A percentile compares a stretch with the other conserved stretches of the same genome.
These are phyloP conservation scores for Diachasma alloeum DNA, from an alignment of 1,140 invertebrate species.

Conservation along the genomic window DNA sequence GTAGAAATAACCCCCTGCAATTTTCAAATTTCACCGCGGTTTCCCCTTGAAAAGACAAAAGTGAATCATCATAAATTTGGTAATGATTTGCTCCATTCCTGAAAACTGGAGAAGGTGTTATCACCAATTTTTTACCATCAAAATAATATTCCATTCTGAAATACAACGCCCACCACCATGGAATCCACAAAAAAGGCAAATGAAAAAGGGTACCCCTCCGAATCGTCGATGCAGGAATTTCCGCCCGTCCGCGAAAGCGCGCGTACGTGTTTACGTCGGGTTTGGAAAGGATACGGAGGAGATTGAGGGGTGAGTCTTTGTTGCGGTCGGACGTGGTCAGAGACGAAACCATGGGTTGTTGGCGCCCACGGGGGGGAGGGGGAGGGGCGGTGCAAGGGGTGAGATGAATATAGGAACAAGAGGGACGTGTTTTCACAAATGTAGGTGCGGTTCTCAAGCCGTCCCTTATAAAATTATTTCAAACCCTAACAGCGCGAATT, in stretches of 20 bases:
- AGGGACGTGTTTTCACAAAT: conserved; percentile 50
- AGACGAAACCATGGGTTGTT: conserved; percentile 34
- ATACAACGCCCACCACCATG: neutral
- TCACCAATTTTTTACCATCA: too few species aligned
- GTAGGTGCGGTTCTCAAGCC: conserved; percentile 61
- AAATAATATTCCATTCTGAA: neutral
- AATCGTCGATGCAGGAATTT: conserved; percentile 41
- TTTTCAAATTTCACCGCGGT: too few species aligned
- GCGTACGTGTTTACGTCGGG: conserved; percentile 11
- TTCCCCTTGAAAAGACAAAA: too few species aligned
- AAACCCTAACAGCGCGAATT: conserved; percentile 42
- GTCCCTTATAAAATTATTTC: conserved; percentile 62
- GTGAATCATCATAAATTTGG: too few species aligned
- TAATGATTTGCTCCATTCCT: too few species aligned
- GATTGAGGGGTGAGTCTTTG: conserved; percentile 42
- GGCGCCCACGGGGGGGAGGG: neutral
- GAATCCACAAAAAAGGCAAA: neutral
- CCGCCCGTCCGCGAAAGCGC: conserved; percentile 20
- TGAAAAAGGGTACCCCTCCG: neutral
- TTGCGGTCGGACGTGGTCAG: conserved; percentile 53
- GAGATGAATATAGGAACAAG: neutral
- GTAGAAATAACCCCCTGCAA: too few species aligned
- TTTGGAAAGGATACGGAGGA: conserved; percentile 5
- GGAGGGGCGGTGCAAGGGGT: neutral
- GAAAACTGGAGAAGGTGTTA: too few species aligned